Evolutionary conservation across 2,888 invertebrate genomes (phyloP).

Genomic region (Electrophaes corylata): DNA sequence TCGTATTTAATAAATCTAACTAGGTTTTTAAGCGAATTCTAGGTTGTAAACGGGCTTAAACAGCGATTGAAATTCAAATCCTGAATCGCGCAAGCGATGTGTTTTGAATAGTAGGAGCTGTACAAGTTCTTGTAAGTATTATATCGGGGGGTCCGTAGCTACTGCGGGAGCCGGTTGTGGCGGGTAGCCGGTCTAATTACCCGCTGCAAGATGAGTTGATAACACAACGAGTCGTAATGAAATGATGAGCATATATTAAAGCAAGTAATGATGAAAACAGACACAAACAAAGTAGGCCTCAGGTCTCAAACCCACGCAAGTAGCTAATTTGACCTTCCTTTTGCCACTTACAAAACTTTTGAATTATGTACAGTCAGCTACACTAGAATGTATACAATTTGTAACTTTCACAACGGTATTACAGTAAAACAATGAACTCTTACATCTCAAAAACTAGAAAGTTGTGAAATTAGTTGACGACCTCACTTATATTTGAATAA

Average conservation of each 20-base stretch:
- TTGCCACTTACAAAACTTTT: too few relatives aligned
- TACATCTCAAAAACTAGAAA: too few relatives aligned
- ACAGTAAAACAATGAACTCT: too few relatives aligned
- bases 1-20: background rate
- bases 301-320: conserved; percentile 16
- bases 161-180: conserved; percentile 21
- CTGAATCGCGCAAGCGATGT: conserved; percentile 22
- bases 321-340: conserved; percentile 22
- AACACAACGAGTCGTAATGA: conserved; percentile 1
- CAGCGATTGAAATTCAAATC: conserved; percentile 8
- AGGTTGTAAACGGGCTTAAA: background rate
- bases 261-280: conserved; percentile 2
- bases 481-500: too few relatives aligned
- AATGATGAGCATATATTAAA: conserved; percentile 1
- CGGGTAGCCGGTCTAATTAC: conserved; percentile 25
- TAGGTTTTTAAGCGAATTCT: background rate
- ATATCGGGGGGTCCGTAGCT: conserved; percentile 21
- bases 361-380: too few relatives aligned
- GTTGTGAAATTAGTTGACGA: too few relatives aligned
- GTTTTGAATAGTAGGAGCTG: background rate
- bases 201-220: conserved; percentile 5
- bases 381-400: too few relatives aligned
- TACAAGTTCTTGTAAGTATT: background rate
- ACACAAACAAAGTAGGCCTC: conserved; percentile 4
- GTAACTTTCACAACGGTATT: too few relatives aligned